phyloP scores from a whole-genome alignment of 2,888 invertebrate genomes.

The Caenorhabditis uteleia region DNA sequence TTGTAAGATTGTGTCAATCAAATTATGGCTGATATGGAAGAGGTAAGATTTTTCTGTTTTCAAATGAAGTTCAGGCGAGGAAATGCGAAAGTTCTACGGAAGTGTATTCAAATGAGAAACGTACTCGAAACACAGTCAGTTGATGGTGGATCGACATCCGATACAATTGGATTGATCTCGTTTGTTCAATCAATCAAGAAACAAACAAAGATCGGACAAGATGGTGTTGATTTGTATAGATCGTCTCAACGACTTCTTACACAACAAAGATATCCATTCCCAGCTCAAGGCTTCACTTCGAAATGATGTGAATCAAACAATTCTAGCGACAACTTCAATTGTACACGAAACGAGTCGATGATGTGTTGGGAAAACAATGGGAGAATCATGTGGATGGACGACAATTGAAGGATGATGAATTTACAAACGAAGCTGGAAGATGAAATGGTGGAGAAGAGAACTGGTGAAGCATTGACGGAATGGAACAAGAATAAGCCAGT shows the following conservation, averaged over 20 bases:
- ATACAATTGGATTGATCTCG: slow-evolving; percentile 96
- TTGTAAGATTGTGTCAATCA: slow-evolving; percentile 86
- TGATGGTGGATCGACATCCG: slow-evolving; percentile 92
- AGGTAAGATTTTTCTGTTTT: slow-evolving; percentile 73
- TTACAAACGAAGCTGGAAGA: slow-evolving; percentile 98
- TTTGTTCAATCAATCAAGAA: slow-evolving; percentile 96
- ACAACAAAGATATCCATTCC: slow-evolving; percentile 96
- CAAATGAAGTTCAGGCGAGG: no score
- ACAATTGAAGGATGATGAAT: slow-evolving; percentile 87
- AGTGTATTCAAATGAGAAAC: slow-evolving; percentile 80
- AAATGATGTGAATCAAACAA: no score
- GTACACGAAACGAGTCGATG: no score
- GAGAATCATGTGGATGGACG: no score
- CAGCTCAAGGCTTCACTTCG: slow-evolving; percentile 93
- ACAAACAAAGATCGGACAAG: slow-evolving; percentile 81
- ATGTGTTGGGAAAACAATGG: no score
- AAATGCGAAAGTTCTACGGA: slow-evolving; percentile 87
- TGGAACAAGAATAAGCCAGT: slow-evolving; percentile 81
- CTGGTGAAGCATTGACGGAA: slow-evolving; percentile 88
- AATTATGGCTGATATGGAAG: slow-evolving; percentile 83
- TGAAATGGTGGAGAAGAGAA: slow-evolving; percentile 92
- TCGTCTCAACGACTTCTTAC: slow-evolving; percentile 96
- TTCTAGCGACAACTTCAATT: no score
- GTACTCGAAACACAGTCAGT: slow-evolving; percentile 97
- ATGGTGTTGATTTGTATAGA: slow-evolving; percentile 79